A percentile compares a stretch with the other conserved stretches of the same genome.
These are phyloP conservation scores for Epistrophe grossulariae DNA, from an alignment of 2,888 invertebrate genomes.

Conservation along the genomic window DNA sequence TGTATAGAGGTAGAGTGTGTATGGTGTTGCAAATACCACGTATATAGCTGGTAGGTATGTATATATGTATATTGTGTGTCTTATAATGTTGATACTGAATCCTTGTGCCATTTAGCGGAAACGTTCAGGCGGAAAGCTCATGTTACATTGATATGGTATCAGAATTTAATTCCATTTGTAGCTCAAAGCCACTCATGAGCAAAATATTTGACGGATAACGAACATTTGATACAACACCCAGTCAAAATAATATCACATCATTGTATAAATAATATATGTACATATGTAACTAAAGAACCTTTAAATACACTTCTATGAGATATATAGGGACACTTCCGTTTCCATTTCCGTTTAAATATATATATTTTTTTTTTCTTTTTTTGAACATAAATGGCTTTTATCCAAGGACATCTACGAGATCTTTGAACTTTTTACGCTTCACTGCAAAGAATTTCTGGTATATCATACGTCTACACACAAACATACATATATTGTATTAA, in stretches of 20 bases:
- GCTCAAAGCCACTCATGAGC: slow-evolving; percentile 37
- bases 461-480: neutral
- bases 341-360: slow-evolving; percentile 2
- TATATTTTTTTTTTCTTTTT: neutral
- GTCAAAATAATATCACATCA: neutral
- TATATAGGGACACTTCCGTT: slow-evolving; percentile 16
- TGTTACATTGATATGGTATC: slow-evolving; percentile 58
- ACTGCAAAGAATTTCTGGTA: slow-evolving; percentile 3
- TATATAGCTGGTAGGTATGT: no score
- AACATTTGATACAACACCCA: slow-evolving; percentile 4
- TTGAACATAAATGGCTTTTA: neutral
- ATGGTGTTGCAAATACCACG: neutral
- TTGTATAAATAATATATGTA: neutral
- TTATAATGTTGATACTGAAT: slow-evolving; percentile 18
- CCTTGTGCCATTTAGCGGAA: slow-evolving; percentile 44
- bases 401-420: slow-evolving; percentile 25
- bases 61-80: neutral
- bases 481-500: neutral
- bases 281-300: neutral
- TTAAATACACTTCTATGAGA: neutral
- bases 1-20: neutral
- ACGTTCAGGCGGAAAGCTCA: slow-evolving; percentile 40
- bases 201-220: slow-evolving; percentile 37
- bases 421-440: slow-evolving; percentile 36
- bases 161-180: slow-evolving; percentile 43